Evolutionary conservation across 2,113 vertebrate species (phyloP), one percentile per base, ranked within the genome.

Genomic region (Ctenomys sociabilis): DNA sequence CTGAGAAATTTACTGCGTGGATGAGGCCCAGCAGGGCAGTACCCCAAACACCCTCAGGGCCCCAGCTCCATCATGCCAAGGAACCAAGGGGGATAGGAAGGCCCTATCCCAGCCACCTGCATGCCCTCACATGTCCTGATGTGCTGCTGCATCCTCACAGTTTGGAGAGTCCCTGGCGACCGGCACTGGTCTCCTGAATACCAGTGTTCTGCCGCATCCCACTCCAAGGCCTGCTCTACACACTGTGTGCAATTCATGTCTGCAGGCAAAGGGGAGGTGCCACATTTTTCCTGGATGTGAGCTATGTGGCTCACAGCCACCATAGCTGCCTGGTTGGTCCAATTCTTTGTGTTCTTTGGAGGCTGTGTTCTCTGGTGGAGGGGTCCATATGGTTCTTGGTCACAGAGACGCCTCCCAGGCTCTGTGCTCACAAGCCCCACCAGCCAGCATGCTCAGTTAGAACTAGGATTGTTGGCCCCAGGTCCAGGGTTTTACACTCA

Each of bases 281-380:
- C 99, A 0, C 99, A 99, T 93, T 99, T 99, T 12, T 99, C 99
- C 0, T 99, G 99, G 97, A n/a, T n/a, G n/a, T n/a, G n/a, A n/a
- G n/a, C n/a, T n/a, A n/a, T n/a, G n/a, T n/a, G n/a, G n/a, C n/a
- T 99, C 0, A 99, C 99, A n/a, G 99, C 99, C 0, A 99, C 99
- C 99, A 99, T 99, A 66, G 99, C 99, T 96, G 99, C 99, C 99
- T 99, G 99, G 97, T 99, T 99, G 66, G 99, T 99, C 21, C 99
- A 99, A 85, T 99, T 99, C 97, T 99, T 99, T 91, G 99, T 99
- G 57, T 99, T 99, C 99, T 99, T 95, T 99, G 99, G 84, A 99
- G 99, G 94, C 99, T 99, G 99, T 99, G 49, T 11, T 49, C 10
- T 49, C 49, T 49, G 94, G 99, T 99, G 16, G 99, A 99, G 97